Percentiles rank a stretch among this genome's conserved stretches.
These are phyloP conservation scores for Salvelinus sp. DNA, from an alignment of 2,113 vertebrate genomes.

Conservation along the genomic window DNA sequence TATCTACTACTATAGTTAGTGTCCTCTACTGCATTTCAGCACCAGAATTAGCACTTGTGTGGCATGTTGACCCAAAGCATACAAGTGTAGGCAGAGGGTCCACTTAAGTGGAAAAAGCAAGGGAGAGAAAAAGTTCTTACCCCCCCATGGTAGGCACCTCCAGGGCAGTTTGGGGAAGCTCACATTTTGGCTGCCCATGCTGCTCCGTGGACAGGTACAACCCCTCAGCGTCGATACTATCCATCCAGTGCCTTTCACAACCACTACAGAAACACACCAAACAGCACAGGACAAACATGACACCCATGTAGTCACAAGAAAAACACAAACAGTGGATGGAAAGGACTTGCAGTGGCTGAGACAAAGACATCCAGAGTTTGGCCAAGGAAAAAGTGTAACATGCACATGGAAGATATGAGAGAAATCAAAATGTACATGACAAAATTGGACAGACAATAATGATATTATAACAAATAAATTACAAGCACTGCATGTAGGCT, in stretches of 20 bases:
- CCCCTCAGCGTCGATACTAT: slow-evolving; percentile 65
- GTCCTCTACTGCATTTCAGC: neutral
- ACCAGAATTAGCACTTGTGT: neutral
- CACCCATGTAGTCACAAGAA: neutral
- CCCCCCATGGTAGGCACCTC: slow-evolving; percentile 58
- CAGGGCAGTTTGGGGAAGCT: slow-evolving; percentile 48
- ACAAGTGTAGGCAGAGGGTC: slow-evolving; percentile 1
- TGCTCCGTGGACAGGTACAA: slow-evolving; percentile 64
- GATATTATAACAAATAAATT: neutral
- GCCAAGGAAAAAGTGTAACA: neutral
- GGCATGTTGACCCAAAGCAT: neutral
- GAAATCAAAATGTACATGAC: neutral
- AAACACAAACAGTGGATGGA: neutral
- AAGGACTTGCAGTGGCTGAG: neutral
- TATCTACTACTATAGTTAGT: neutral
- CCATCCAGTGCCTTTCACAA: slow-evolving; percentile 63
- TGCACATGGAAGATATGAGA: neutral
- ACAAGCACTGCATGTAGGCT: neutral
- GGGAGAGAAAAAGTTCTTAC: slow-evolving; percentile 51
- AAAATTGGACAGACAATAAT: neutral
- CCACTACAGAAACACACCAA: slow-evolving; percentile 39
- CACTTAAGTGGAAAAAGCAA: neutral
- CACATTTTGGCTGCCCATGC: slow-evolving; percentile 48
- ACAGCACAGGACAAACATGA: slow-evolving; percentile 6
- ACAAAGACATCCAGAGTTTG: neutral